These are phyloP conservation scores for Acrobasis repandana DNA, from an alignment of 2,888 invertebrate species.

Conservation along the genomic window DNA sequence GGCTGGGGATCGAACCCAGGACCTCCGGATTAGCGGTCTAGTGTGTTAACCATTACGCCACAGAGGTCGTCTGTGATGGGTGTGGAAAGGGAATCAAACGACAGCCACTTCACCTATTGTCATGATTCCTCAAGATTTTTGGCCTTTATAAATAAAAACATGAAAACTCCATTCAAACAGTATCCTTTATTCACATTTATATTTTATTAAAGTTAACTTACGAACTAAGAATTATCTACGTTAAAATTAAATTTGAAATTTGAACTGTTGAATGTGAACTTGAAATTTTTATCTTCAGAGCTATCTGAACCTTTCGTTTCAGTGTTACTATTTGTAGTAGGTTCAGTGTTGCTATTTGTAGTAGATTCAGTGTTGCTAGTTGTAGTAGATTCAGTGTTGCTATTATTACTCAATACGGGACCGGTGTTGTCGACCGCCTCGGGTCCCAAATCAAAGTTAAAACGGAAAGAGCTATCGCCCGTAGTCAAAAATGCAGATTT, in stretches of 20 bases:
- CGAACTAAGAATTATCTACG: conserved; percentile 49
- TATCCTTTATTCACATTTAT: conserved; percentile 19
- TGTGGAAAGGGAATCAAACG: too few species aligned
- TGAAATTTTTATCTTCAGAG: conserved; percentile 42
- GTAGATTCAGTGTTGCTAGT: conserved; percentile 28
- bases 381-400: conserved; percentile 24
- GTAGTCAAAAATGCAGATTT: conserved; percentile 83
- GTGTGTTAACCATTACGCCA: too few species aligned
- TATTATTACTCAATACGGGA: conserved; percentile 26
- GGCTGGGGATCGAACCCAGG: too few species aligned
- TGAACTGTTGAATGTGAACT: conserved; percentile 73
- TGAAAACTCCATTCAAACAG: background rate
- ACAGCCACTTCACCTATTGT: too few species aligned
- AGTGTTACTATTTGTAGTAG: conserved; percentile 34
- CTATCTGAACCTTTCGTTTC: conserved; percentile 9
- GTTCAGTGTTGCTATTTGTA: conserved; percentile 34
- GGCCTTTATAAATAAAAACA: too few species aligned
- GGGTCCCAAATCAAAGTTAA: conserved; percentile 64
- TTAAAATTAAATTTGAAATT: conserved; percentile 87
- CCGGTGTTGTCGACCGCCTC: conserved; percentile 45
- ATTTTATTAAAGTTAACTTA: conserved; percentile 23
- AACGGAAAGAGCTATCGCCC: conserved; percentile 81
- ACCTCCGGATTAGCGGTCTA: too few species aligned
- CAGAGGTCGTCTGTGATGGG: too few species aligned
- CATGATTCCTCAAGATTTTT: too few species aligned